Percentiles rank a stretch among this genome's conserved stretches.
These are phyloP conservation scores for Caiman crocodilus DNA, from an alignment of 2,797 vertebrate genomes.

Conservation along the genomic window DNA sequence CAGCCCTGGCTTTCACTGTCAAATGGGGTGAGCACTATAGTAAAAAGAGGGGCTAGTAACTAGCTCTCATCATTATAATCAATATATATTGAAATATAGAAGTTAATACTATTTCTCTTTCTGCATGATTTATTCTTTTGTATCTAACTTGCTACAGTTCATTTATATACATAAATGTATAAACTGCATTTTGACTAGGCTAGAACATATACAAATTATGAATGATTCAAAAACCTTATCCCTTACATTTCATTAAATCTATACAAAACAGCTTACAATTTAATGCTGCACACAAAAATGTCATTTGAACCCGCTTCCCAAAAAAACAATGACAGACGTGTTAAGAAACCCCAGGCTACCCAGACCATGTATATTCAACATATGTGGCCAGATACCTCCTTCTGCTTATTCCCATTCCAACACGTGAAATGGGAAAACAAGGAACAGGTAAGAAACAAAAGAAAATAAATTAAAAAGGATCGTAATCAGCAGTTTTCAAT, in stretches of 20 bases:
- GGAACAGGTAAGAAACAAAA: neutral
- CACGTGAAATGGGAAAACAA: neutral
- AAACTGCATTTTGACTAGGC: neutral
- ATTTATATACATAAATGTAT: neutral
- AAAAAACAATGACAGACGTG: accelerated
- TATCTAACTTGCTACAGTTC: neutral
- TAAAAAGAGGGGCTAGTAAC: neutral
- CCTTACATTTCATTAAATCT: neutral
- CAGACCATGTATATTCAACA: neutral
- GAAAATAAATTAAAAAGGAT: neutral
- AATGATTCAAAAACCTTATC: neutral
- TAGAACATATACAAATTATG: neutral
- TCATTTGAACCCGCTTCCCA: neutral
- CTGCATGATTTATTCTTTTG: neutral
- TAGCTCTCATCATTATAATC: neutral
- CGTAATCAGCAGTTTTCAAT: neutral
- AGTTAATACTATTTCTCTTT: neutral
- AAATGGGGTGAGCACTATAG: neutral
- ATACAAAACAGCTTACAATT: neutral
- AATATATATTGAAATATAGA: neutral
- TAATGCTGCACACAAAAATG: neutral
- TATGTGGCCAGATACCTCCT: neutral
- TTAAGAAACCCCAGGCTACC: neutral
- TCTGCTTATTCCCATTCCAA: neutral
- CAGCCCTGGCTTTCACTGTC: neutral